Evolutionary conservation across 1,140 invertebrate species (phyloP).

Genomic region (Nebria ingens): DNA sequence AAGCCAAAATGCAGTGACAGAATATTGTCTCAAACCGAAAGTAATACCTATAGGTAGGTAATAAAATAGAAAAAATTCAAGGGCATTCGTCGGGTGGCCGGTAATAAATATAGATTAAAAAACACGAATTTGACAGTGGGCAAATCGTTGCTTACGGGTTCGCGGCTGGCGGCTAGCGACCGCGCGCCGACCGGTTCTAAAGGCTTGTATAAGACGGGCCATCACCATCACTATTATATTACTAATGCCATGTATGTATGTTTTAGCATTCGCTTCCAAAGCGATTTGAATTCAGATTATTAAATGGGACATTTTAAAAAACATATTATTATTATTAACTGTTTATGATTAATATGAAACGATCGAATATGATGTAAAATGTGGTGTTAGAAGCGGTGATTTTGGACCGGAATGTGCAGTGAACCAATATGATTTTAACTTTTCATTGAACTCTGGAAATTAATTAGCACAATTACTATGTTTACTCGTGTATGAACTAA

Average conservation of each 20-base stretch:
- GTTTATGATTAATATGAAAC: too few species aligned
- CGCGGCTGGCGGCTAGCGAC: not conserved
- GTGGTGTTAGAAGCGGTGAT: not conserved
- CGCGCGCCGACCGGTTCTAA: not conserved
- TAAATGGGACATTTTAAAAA: too few species aligned
- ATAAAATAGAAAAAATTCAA: not conserved
- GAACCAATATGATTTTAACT: not conserved
- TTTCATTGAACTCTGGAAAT: not conserved
- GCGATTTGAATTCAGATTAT: too few species aligned
- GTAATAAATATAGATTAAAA: slow-evolving; percentile 6
- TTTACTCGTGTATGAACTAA: not conserved
- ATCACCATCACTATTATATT: too few species aligned
- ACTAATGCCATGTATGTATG: too few species aligned
- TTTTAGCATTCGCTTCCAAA: too few species aligned
- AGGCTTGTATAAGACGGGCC: too few species aligned
- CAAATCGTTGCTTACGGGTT: too few species aligned
- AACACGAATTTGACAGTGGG: not conserved
- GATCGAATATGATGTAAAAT: not conserved
- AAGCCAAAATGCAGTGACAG: too few species aligned
- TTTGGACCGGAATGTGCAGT: not conserved
- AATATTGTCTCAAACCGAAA: too few species aligned
- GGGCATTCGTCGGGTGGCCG: not conserved
- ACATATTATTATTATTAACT: too few species aligned
- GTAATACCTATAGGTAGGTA: too few species aligned
- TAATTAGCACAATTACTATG: not conserved